These are phyloP conservation scores for Drosophila mayaguana DNA, from an alignment of 2,888 invertebrate genomes.

Conservation along the genomic window DNA sequence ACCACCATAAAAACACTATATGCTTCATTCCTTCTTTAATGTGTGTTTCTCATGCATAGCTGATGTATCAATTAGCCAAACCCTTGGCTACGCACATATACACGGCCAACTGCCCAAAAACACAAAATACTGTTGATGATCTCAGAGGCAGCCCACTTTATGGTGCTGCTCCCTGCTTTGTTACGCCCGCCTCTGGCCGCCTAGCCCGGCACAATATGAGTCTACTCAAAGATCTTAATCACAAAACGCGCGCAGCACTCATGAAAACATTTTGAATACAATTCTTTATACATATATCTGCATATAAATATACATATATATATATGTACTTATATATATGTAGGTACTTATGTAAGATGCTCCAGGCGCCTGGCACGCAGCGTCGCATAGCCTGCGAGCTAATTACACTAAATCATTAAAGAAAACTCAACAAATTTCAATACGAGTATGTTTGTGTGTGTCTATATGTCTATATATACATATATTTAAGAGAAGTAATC, in stretches of 20 bases:
- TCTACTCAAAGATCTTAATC: slow-evolving; percentile 71
- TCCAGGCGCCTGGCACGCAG: slow-evolving; percentile 48
- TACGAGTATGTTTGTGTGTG: slow-evolving; percentile 33
- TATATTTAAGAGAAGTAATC: slow-evolving; percentile 49
- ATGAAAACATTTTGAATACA: slow-evolving; percentile 21
- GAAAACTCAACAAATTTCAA: slow-evolving; percentile 67
- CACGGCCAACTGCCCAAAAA: slow-evolving; percentile 34
- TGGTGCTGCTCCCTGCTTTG: slow-evolving; percentile 30
- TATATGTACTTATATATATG: background rate
- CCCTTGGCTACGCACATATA: slow-evolving; percentile 41
- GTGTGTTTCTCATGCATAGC: slow-evolving; percentile 33
- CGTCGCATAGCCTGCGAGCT: slow-evolving; percentile 52
- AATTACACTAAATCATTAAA: slow-evolving; percentile 76
- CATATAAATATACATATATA: slow-evolving; percentile 6
- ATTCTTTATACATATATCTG: slow-evolving; percentile 3
- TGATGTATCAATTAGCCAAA: slow-evolving; percentile 66
- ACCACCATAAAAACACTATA: slow-evolving; percentile 24
- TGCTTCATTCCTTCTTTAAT: slow-evolving; percentile 27
- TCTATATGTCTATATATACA: slow-evolving; percentile 1
- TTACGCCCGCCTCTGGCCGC: slow-evolving; percentile 48
- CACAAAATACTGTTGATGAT: slow-evolving; percentile 52
- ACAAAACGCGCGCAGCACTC: slow-evolving; percentile 40
- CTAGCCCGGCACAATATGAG: slow-evolving; percentile 37
- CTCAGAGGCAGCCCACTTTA: slow-evolving; percentile 74
- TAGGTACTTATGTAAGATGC: slow-evolving; percentile 31